Conservation (phyloP, 2,888 invertebrate genomes). For the Amphipyra berbera region DNA sequence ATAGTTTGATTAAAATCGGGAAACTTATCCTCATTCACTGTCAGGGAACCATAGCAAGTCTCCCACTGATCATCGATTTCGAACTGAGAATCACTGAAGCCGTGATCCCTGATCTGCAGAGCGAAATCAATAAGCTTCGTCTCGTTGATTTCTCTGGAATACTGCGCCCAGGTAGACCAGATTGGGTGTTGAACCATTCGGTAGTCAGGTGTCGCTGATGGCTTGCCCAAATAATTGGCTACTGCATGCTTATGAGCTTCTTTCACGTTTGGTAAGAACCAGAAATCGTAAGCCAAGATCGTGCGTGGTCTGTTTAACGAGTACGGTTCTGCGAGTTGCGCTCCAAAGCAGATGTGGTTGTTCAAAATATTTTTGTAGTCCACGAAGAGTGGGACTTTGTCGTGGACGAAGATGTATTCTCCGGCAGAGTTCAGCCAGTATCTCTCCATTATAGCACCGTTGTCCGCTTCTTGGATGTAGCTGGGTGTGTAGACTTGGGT, state of each 20-base stretch:
- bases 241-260: constrained; percentile 91
- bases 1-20: constrained; percentile 91
- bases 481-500: constrained; percentile 88
- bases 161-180: constrained; percentile 97
- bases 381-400: constrained; percentile 92
- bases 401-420: constrained; percentile 91
- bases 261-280: constrained; percentile 89
- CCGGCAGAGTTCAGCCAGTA: constrained; percentile 94
- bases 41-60: constrained; percentile 94
- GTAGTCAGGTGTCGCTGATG: constrained; percentile 90
- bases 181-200: constrained; percentile 94
- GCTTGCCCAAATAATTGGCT: constrained; percentile 90
- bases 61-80: constrained; percentile 98
- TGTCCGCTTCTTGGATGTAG: constrained; percentile 86
- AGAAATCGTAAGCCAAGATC: constrained; percentile 90
- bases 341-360: constrained; percentile 90
- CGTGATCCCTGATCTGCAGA: constrained; percentile 90
- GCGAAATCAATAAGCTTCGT: constrained; percentile 91
- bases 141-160: constrained; percentile 91
- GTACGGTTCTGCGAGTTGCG: constrained; percentile 89
- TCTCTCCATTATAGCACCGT: constrained; percentile 91
- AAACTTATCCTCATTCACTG: constrained; percentile 93
- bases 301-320: constrained; percentile 74
- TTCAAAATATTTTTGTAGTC: constrained; percentile 91
- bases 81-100: constrained; percentile 93